Base-by-base conservation (phyloP, 1,140 invertebrate genomes). In the Drosophila neocordata region DNA sequence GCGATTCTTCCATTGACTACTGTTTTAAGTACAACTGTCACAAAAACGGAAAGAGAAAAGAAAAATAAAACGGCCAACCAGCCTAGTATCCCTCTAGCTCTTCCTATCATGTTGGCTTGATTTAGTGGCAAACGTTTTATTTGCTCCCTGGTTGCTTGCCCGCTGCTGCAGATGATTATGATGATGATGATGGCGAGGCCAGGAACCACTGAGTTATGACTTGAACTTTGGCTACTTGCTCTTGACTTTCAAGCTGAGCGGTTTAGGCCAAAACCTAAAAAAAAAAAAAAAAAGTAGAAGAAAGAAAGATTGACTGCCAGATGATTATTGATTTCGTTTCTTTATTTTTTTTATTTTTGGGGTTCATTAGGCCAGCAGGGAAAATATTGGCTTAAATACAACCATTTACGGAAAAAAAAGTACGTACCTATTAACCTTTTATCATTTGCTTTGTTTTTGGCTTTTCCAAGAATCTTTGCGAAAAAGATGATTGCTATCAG, bases 11-110 rank as follows among this genome's bases (percentile, higher is more conserved):
- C 37, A 12, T n/a, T 44, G 18, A 66, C 69, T 74, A 75, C 82
- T 87, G 88, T 83, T 87, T 83, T 87, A 59, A 65, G 69, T 66
- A 63, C 68, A 85, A 80, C 81, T 85, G 81, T 85, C 81, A 56
- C n/a, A n/a, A n/a, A 77, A 73, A 73, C 55, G 41, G 44, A 48
- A 73, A 70, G 55, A 31, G 57, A 65, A 70, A n/a, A 34, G 9
- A 60, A 65, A 73, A 67, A 63, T 81, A 31, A 31, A 31, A 3
- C 27, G 6, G 70, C 22, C 22, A 73, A 62, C 35, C 27, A 48
- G 52, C 65, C 55, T 44, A 44, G 67, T 64, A 59, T 69, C 51
- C 15, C 41, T 18, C 15, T 9, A 11, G 41, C 41, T 48, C 8
- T 8, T 3, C 9, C 15, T 20, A 8, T 18, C 65, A 85, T 87